These are phyloP conservation scores for Oncorhynchus kisutch DNA, from an alignment of 2,113 vertebrate species.

Conservation along the genomic window DNA sequence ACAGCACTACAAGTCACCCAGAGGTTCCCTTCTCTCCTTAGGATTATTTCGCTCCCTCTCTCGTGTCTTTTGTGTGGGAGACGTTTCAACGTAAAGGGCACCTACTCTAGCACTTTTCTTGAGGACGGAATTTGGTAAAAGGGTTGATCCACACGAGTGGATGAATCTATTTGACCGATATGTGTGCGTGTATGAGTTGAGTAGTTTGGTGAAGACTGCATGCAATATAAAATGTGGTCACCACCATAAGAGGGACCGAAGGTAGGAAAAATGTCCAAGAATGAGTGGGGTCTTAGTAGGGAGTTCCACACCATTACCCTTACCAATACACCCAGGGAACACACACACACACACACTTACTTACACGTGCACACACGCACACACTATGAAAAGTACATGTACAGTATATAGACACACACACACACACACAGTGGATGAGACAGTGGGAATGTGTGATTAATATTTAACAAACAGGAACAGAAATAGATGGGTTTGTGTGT, in stretches of 20 bases:
- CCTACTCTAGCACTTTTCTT: slow-evolving; percentile 3
- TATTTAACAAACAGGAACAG: slow-evolving; percentile 74
- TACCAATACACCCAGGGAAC: not conserved
- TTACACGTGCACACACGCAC: not conserved
- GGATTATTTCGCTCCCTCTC: not conserved
- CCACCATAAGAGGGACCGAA: not conserved
- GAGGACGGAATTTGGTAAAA: not conserved
- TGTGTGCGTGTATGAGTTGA: not conserved
- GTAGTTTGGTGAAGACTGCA: not conserved
- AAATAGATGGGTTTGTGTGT: slow-evolving; percentile 72
- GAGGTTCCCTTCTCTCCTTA: slow-evolving; percentile 38
- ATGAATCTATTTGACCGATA: not conserved
- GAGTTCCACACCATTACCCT: slow-evolving; percentile 15
- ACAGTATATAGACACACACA: not conserved
- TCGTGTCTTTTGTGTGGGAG: slow-evolving; percentile 43
- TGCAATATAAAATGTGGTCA: slow-evolving; percentile 4
- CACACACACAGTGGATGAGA: slow-evolving; percentile 48
- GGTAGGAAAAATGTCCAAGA: not conserved
- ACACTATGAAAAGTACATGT: not conserved
- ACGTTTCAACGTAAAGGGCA: slow-evolving; percentile 7
- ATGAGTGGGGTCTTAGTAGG: not conserved
- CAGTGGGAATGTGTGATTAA: slow-evolving; percentile 69
- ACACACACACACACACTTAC: slow-evolving; percentile 8
- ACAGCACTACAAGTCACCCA: slow-evolving; percentile 60
- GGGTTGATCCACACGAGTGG: not conserved